Base-by-base conservation (phyloP, 2,113 vertebrate genomes). In the Phaetusa simplex region DNA sequence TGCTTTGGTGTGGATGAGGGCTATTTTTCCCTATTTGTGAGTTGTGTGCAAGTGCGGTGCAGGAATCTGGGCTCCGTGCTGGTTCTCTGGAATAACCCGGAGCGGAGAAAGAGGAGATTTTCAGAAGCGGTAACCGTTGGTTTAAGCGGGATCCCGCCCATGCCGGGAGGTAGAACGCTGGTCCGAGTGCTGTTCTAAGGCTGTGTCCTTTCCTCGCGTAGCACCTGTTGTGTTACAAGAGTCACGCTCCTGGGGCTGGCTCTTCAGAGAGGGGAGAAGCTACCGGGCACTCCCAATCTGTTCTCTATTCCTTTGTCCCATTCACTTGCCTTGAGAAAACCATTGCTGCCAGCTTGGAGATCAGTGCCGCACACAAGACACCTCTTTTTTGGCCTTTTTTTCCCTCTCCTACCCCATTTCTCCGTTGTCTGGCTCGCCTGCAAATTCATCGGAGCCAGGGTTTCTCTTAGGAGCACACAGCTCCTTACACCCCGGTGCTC, bases 61-160 rank as follows among this genome's bases (percentile, higher is more conserved):
- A 14, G 53, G 76, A 50, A 47, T 69, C 11, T 29, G 67, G 56
- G 72, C 64, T 81, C 24, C 3, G 29, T 16, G 53, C 80, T 52
- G 50, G 65, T 20, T 53, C 42, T 70, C 42, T 56, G 78, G 5
- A 78, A 49, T n/a, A 84, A 32, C 70, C 56, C 6, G 19, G 20
- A 85, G 14, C 12, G 47, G 19, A 84, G 42, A 50, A 69, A 69
- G 36, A 64, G 34, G 40, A 43, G 71, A 5, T 71, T 91, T 77
- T 32, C 49, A 58, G 82, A 27, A 85, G 15, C 23, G 16, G 56
- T 27, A 66, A 34, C 49, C 12, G 1, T 12, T 8, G 12, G 4
- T 62, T 83, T 20, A 14, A 36, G 20, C 3, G 3, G 26, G 30
- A 59, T 80, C 32, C 61, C 0, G 0, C 17, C 56, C 9, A 1